Conservation (phyloP, 2,797 vertebrate species). For the Tauraco hartlaubi region DNA sequence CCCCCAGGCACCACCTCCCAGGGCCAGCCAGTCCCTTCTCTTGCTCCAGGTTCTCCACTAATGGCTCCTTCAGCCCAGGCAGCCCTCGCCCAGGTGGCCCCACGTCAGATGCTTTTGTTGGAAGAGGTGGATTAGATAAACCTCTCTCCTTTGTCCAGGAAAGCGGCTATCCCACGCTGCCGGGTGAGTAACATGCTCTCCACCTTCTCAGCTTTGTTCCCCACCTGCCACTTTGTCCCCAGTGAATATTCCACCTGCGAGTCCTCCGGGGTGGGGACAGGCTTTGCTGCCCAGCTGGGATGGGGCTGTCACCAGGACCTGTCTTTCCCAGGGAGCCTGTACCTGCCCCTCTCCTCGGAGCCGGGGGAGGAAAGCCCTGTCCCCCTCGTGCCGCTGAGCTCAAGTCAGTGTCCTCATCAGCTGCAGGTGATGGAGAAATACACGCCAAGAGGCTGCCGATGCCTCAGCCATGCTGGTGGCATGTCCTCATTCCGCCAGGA, state of each 20-base stretch:
- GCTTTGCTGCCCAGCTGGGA: neutral
- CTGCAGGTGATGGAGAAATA: neutral
- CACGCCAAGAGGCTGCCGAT: neutral
- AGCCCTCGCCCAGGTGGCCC: neutral
- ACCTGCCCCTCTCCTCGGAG: neutral
- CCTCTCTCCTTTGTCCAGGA: neutral
- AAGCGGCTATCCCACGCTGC: accelerated
- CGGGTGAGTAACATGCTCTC: neutral
- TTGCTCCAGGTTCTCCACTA: neutral
- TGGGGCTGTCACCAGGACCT: neutral
- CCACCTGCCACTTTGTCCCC: neutral
- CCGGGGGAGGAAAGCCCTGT: accelerated
- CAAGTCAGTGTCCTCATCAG: neutral
- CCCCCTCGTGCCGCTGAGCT: neutral
- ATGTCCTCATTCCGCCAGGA: neutral
- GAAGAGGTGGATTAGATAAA: neutral
- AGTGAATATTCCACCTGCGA: neutral
- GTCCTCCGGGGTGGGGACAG: neutral
- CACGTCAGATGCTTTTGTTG: neutral
- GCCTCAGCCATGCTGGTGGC: neutral
- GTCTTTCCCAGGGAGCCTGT: neutral
- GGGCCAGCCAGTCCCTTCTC: neutral
- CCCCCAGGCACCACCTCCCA: neutral
- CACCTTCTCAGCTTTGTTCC: neutral
- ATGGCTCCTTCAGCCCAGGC: neutral